These are phyloP conservation scores for Cepphus grylle DNA, from an alignment of 2,113 vertebrate genomes.

Conservation along the genomic window DNA sequence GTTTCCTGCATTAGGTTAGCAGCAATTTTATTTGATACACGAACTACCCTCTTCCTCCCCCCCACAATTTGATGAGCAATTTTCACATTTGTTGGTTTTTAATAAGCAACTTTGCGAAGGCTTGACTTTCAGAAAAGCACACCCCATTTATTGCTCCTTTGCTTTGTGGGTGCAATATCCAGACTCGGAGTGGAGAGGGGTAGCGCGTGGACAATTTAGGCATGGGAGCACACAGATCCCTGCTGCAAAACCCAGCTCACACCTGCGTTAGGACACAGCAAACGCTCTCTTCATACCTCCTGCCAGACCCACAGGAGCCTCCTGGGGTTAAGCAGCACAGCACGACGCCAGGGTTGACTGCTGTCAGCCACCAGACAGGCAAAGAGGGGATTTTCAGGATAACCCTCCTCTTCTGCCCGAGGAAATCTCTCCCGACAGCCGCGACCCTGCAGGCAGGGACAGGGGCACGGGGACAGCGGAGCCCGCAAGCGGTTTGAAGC, in stretches of 20 bases:
- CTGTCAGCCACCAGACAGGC: rapidly evolving
- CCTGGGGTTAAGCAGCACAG: neutral
- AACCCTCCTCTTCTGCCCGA: neutral
- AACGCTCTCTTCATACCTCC: neutral
- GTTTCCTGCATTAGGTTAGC: neutral
- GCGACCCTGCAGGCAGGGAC: neutral
- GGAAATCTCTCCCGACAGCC: neutral
- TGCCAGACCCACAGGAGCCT: neutral
- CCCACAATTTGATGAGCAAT: neutral
- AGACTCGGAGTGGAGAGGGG: rapidly evolving
- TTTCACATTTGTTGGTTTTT: neutral
- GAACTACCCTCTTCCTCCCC: neutral
- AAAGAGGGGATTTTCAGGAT: neutral
- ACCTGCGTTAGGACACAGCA: neutral
- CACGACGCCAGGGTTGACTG: rapidly evolving
- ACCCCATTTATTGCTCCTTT: neutral
- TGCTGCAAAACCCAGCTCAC: neutral
- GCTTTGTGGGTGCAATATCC: neutral
- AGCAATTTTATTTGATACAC: neutral
- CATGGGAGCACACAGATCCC: neutral
- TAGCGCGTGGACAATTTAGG: neutral
- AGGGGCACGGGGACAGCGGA: rapidly evolving
- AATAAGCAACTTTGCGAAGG: neutral
- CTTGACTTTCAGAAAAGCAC: neutral
- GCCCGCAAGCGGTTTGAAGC: rapidly evolving